A percentile compares a stretch with the other conserved stretches of the same genome.
phyloP scores from a whole-genome alignment of 2,113 vertebrate species.

The Cyrtonyx montezumae region DNA sequence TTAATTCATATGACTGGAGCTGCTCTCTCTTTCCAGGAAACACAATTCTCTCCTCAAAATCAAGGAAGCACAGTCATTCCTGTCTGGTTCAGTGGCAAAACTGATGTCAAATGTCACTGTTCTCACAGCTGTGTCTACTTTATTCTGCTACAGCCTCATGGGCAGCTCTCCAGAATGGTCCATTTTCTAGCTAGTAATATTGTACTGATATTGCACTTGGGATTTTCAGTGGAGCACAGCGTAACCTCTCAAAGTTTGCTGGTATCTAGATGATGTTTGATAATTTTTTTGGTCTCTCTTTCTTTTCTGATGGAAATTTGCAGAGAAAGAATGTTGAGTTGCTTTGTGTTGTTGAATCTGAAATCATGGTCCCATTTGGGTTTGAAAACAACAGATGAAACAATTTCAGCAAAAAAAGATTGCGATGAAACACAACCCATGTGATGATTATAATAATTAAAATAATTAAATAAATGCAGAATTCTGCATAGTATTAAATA shows the following conservation, averaged over 20 bases:
- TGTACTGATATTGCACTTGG: background rate
- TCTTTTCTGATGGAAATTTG: background rate
- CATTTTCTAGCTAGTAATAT: background rate
- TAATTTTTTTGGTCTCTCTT: background rate
- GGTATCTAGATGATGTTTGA: background rate
- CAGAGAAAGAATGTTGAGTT: background rate
- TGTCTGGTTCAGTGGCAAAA: background rate
- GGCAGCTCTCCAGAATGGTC: background rate
- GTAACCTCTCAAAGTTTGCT: background rate
- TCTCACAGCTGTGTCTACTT: background rate
- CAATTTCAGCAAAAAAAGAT: background rate
- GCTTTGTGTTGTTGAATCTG: background rate
- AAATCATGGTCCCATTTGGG: background rate
- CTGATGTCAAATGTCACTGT: accelerated
- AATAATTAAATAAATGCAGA: background rate
- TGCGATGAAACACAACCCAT: background rate
- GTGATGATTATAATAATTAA: background rate
- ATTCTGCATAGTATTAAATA: background rate
- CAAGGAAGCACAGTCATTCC: background rate
- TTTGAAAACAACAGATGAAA: background rate
- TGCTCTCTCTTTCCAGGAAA: background rate
- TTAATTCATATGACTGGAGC: background rate
- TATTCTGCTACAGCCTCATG: background rate
- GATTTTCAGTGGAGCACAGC: background rate
- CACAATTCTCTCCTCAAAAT: background rate